Percentiles rank a stretch among this genome's conserved stretches.
phyloP scores from a whole-genome alignment of 2,797 vertebrate species.

The Mareca strepera region DNA sequence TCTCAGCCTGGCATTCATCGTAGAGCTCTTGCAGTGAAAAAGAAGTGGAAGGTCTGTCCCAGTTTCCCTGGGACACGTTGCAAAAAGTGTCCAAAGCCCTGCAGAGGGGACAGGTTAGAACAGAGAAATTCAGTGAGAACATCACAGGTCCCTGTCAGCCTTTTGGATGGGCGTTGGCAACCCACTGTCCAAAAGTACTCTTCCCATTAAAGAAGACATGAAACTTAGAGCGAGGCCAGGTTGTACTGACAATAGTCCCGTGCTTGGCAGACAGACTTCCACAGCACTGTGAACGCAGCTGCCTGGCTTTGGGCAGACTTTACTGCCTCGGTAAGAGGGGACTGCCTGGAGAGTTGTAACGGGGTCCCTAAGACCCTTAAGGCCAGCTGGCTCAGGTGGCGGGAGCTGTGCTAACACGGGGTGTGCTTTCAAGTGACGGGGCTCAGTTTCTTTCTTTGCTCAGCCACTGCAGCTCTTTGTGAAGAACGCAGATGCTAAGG shows the following conservation, averaged over 20 bases:
- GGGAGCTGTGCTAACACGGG: neutral
- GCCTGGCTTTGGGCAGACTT: neutral
- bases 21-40: slow-evolving; percentile 60
- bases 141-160: neutral
- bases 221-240: neutral
- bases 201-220: neutral
- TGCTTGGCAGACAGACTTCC: neutral
- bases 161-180: neutral
- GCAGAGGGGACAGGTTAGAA: slow-evolving; percentile 30
- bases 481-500: slow-evolving; percentile 12
- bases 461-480: neutral
- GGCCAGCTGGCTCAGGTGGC: neutral
- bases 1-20: slow-evolving; percentile 28
- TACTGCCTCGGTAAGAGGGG: neutral
- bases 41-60: neutral
- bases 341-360: neutral
- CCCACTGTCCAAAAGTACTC: neutral
- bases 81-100: slow-evolving; percentile 76
- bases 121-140: neutral
- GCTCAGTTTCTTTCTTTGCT: neutral
- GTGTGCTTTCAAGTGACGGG: neutral
- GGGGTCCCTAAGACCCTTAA: neutral
- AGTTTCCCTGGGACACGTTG: neutral
- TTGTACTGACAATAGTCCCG: neutral
- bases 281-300: neutral